Evolutionary conservation across 1,140 invertebrate species (phyloP).

Genomic region (Drosophila murphyi): DNA sequence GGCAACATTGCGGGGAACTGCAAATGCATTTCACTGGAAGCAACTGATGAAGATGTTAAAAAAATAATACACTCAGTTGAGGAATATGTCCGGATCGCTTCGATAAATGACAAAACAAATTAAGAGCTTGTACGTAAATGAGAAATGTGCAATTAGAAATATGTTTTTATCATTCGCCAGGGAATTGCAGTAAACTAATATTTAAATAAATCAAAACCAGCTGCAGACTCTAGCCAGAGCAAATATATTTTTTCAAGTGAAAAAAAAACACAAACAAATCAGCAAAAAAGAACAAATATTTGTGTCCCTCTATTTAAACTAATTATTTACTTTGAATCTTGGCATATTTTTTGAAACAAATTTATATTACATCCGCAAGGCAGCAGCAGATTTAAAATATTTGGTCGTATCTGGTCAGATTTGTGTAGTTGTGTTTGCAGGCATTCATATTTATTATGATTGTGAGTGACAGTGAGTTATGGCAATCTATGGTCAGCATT

Average conservation of each 20-base stretch:
- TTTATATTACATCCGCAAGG: conserved; percentile 69
- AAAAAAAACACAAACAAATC: conserved; percentile 4
- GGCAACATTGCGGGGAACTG: conserved; percentile 10
- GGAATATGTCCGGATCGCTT: neutral
- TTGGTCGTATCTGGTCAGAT: conserved; percentile 42
- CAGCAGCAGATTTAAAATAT: conserved; percentile 23
- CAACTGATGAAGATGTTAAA: neutral
- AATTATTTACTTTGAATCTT: conserved; percentile 49
- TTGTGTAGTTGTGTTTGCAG: conserved; percentile 22
- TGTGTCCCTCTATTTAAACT: conserved; percentile 36
- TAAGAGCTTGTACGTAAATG: neutral
- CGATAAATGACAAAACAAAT: neutral
- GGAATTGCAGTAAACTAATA: conserved; percentile 65
- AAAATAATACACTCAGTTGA: conserved; percentile 18
- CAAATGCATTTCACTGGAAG: conserved; percentile 6
- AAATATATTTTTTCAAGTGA: neutral
- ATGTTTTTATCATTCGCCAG: neutral
- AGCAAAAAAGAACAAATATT: neutral
- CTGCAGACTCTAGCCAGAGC: conserved; percentile 45
- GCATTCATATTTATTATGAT: conserved; percentile 19
- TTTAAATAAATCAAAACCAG: conserved; percentile 76
- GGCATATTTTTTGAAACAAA: conserved; percentile 71
- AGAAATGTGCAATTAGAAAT: neutral
- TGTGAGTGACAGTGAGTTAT: conserved; percentile 74
- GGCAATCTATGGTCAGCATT: conserved; percentile 57